Base-by-base conservation (phyloP, 2,113 vertebrate species). In the Struthidea cinerea region DNA sequence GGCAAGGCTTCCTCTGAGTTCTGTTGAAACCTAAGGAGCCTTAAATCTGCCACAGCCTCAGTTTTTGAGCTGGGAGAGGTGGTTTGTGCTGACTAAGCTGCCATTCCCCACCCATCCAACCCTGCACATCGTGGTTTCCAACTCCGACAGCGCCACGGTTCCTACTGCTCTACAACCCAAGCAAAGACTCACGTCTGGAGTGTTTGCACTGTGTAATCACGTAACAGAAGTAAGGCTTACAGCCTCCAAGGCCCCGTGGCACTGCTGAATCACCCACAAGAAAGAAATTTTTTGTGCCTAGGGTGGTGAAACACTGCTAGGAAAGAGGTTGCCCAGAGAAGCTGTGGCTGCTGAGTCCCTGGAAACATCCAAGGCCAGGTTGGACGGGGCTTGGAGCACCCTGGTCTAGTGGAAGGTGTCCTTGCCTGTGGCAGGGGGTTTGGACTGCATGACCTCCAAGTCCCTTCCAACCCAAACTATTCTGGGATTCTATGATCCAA, bases 31-130 rank as follows among this genome's bases (percentile, higher is more conserved):
- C 49, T 39, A 35, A 33, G 0, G 56, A 67, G 84, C 57, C 42
- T 63, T 77, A 73, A 87, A 94, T 52, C 84, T 81, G 85, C 35
- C 93, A 18, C 10, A 82, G 76, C 57, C 75, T 68, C 33, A 16
- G 23, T 23, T 42, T 56, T 10, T 22, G 85, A 42, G 88, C 90
- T 67, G 60, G 69, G 67, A 59, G 52, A 63, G 42, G 23, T 16
- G 37, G 16, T 26, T 75, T 71, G 30, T 32, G 71, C 89, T 85
- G 65, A 3, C 64, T 26, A 4, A 80, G 63, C 61, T 49, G n/a
- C 53, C 26, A 0, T 8, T 92, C 44, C 59, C 50, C 84, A 47
- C 41, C 90, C 35, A 13, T 28, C 17, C 18, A 0, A 23, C 16
- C 2, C 28, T 13, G 20, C 35, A 12, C 28, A 5, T 3, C 1